These are phyloP conservation scores for Heterotis niloticus DNA, from an alignment of 2,113 vertebrate genomes.

Conservation along the genomic window DNA sequence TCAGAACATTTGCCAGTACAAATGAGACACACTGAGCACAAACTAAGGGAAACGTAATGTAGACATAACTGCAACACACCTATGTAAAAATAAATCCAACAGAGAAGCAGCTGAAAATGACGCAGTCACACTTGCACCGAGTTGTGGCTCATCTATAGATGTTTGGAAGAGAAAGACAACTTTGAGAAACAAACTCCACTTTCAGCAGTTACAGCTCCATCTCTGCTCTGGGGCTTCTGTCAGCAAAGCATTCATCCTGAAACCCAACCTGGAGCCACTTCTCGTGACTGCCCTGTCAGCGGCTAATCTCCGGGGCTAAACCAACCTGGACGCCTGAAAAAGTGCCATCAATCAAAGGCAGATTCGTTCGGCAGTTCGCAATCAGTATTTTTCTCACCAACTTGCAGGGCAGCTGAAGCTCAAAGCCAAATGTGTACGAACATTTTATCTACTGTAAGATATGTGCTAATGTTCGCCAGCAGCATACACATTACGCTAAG, in stretches of 20 bases:
- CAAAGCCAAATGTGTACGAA: not conserved
- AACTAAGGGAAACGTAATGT: not conserved
- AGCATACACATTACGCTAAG: not conserved
- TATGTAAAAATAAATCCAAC: no score
- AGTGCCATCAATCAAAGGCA: not conserved
- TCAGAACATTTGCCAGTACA: not conserved
- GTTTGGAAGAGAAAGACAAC: not conserved
- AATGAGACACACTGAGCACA: not conserved
- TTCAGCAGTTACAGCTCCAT: conserved; percentile 16
- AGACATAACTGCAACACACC: not conserved
- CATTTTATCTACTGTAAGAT: not conserved
- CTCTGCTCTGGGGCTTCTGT: conserved; percentile 29
- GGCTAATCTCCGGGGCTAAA: not conserved
- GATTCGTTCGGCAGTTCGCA: conserved; percentile 18
- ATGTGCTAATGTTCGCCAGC: not conserved
- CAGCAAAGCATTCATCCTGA: conserved; percentile 42
- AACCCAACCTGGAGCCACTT: conserved; percentile 27
- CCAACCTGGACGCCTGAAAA: not conserved
- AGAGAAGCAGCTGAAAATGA: not conserved
- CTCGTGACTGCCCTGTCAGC: not conserved
- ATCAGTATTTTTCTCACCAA: conserved; percentile 1
- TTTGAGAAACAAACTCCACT: not conserved
- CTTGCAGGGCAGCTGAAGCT: not conserved
- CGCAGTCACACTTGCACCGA: not conserved
- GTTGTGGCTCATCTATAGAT: conserved; percentile 2